These are phyloP conservation scores for Apostichopus californicus DNA, from an alignment of 35 echinoderm and acorn worm species.

Conservation along the genomic window DNA sequence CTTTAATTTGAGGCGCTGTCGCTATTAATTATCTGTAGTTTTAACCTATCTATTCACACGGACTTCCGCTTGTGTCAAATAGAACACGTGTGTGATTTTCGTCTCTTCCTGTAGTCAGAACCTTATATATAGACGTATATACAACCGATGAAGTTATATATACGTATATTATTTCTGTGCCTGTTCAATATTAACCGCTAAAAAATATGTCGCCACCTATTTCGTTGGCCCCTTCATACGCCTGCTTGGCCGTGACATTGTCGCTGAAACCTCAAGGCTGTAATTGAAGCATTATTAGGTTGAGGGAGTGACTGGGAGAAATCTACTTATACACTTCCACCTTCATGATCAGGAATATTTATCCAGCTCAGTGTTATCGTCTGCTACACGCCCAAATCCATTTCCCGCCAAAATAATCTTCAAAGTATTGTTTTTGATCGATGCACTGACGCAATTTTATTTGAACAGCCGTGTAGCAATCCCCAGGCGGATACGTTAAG, in stretches of 20 bases:
- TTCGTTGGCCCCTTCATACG: not conserved
- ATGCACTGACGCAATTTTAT: slow-evolving; percentile 48
- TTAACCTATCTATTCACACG: too few species aligned
- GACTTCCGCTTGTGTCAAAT: too few species aligned
- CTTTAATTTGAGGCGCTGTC: too few species aligned
- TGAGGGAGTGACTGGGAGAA: slow-evolving; percentile 28
- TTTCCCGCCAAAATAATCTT: slow-evolving; percentile 15
- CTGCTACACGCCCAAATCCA: slow-evolving; percentile 6
- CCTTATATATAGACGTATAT: too few species aligned
- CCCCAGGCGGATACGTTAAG: slow-evolving; percentile 9
- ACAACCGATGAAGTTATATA: too few species aligned
- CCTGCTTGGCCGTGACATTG: not conserved
- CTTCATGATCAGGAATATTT: slow-evolving; percentile 27
- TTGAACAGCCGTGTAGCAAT: slow-evolving; percentile 37
- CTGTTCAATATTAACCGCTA: too few species aligned
- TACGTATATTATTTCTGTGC: too few species aligned
- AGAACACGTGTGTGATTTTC: too few species aligned
- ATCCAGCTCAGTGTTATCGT: not conserved
- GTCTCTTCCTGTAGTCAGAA: too few species aligned
- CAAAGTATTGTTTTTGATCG: not conserved
- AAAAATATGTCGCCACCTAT: not conserved
- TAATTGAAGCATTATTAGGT: slow-evolving; percentile 25
- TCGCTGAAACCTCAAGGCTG: slow-evolving; percentile 13
- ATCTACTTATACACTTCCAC: slow-evolving; percentile 36
- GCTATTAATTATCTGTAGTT: too few species aligned